Conservation (phyloP, 2,888 invertebrate species). For the Miltochrista miniata region DNA sequence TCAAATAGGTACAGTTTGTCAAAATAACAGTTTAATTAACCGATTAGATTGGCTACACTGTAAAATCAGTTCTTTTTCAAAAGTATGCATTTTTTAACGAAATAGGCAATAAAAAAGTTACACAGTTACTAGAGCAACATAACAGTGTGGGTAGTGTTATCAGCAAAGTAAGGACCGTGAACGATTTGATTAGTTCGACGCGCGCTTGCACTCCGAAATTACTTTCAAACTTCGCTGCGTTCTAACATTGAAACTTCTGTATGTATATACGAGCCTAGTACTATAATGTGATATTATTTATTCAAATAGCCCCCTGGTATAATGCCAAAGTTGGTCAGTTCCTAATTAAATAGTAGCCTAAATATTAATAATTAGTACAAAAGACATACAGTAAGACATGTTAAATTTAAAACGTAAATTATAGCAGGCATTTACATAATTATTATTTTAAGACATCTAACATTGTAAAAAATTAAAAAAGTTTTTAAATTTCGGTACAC, state of each 20-base stretch:
- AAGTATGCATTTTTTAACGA: slow-evolving; percentile 19
- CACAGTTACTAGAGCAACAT: slow-evolving; percentile 61
- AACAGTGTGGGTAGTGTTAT: slow-evolving; percentile 61
- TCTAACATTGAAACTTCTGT: slow-evolving; percentile 57
- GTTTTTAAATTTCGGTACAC: too few species aligned
- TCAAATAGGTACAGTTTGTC: not conserved
- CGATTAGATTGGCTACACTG: not conserved
- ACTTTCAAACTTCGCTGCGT: slow-evolving; percentile 70
- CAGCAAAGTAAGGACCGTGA: slow-evolving; percentile 75
- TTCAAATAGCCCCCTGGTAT: slow-evolving; percentile 25
- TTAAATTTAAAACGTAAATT: too few species aligned
- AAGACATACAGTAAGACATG: too few species aligned
- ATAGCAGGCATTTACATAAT: too few species aligned
- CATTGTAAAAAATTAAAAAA: too few species aligned
- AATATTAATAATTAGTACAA: not conserved
- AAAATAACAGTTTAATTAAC: slow-evolving; percentile 1
- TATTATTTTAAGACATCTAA: too few species aligned
- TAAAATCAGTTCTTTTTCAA: slow-evolving; percentile 25
- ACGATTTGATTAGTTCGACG: slow-evolving; percentile 81
- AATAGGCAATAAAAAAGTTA: slow-evolving; percentile 37
- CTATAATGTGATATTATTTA: slow-evolving; percentile 33
- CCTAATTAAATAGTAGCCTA: too few species aligned
- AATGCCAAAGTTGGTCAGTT: not conserved
- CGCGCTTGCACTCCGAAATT: slow-evolving; percentile 80
- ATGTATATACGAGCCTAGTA: slow-evolving; percentile 58